Evolutionary conservation across 1,140 invertebrate species (phyloP).

Genomic region (Nautilus pompilius): DNA sequence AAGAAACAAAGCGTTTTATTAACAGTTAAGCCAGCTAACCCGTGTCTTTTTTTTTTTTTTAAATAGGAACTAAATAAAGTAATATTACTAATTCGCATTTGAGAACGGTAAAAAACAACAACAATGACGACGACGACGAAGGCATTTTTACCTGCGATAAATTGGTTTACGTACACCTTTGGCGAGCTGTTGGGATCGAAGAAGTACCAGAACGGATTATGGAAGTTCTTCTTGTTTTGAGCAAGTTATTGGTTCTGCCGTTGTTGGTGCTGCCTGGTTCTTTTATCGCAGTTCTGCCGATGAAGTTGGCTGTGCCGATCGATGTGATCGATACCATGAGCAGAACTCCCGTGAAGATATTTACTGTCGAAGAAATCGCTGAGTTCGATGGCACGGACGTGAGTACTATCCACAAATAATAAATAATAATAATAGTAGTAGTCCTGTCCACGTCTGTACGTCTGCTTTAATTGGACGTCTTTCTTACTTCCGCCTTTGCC

Average conservation of each 20-base stretch:
- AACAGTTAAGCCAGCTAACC: too few relatives aligned
- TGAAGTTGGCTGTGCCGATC: not conserved
- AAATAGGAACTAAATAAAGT: too few relatives aligned
- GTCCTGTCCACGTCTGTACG: not conserved
- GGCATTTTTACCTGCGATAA: too few relatives aligned
- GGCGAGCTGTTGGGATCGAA: slow-evolving; percentile 20
- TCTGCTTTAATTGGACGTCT: not conserved
- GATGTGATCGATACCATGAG: slow-evolving; percentile 20
- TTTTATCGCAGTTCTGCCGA: not conserved
- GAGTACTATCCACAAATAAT: too few relatives aligned
- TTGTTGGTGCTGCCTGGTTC: not conserved
- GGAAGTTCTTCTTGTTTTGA: too few relatives aligned
- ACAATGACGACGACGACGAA: too few relatives aligned
- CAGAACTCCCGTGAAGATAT: slow-evolving; percentile 29
- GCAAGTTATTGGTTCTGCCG: slow-evolving; percentile 3
- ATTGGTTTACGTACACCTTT: slow-evolving; percentile 4
- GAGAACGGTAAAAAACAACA: too few relatives aligned
- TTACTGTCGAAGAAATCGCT: slow-evolving; percentile 34
- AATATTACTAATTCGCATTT: too few relatives aligned
- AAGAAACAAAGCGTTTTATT: too few relatives aligned
- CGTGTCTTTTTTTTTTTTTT: too few relatives aligned
- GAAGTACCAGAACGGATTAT: not conserved
- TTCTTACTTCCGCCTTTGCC: not conserved
- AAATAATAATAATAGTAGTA: not conserved
- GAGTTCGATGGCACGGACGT: slow-evolving; percentile 45